Conservation (phyloP, 1,140 invertebrate genomes). For the Protaetia brevitarsis region DNA sequence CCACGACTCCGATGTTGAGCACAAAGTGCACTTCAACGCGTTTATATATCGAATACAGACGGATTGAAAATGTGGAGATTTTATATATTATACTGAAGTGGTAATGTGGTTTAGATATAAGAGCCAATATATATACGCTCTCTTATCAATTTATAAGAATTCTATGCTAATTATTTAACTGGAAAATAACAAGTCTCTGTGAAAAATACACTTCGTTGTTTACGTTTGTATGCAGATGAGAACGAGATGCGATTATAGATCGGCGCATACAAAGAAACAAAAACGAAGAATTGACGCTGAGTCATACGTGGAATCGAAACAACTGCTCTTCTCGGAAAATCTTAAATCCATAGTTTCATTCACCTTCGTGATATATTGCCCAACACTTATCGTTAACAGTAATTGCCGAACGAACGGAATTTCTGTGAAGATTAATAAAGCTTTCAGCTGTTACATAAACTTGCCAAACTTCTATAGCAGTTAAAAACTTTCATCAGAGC, state of each 20-base stretch:
- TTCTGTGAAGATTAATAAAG: constrained; percentile 9
- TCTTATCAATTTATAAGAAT: neutral
- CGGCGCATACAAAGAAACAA: neutral
- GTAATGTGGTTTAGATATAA: neutral
- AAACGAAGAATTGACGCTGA: neutral
- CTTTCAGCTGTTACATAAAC: constrained; percentile 16
- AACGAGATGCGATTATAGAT: neutral
- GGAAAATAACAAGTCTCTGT: neutral
- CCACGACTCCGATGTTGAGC: neutral
- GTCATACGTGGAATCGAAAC: neutral
- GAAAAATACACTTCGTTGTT: neutral
- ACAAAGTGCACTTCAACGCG: too few relatives aligned
- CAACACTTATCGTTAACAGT: constrained; percentile 5
- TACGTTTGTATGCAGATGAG: neutral
- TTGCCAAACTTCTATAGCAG: neutral
- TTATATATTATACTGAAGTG: neutral
- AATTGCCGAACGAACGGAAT: neutral
- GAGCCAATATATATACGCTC: neutral
- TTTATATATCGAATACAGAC: neutral
- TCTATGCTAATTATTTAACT: too few relatives aligned
- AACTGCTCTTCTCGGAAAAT: constrained; percentile 1
- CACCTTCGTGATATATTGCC: constrained; percentile 11
- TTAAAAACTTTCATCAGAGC: neutral
- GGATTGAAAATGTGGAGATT: neutral
- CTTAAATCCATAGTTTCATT: constrained; percentile 5